phyloP scores from a whole-genome alignment of 1,140 invertebrate genomes.

The Ericerus pela region DNA sequence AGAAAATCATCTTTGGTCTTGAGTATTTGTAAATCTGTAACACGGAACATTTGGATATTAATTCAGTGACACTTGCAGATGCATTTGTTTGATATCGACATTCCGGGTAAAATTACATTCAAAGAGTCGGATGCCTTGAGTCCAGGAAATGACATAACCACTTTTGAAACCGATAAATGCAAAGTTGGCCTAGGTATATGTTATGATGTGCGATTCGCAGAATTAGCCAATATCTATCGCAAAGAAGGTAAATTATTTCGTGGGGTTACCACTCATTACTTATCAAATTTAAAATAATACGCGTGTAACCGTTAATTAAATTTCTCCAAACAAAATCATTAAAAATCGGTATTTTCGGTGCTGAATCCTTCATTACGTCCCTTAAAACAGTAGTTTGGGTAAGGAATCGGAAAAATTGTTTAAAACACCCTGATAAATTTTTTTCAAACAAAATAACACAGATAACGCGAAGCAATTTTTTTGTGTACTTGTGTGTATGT shows the following conservation, averaged over 20 bases:
- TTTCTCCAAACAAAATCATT: not conserved
- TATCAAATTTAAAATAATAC: conserved; percentile 3
- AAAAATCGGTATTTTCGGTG: not conserved
- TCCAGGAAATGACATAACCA: conserved; percentile 58
- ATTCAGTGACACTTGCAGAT: conserved; percentile 37
- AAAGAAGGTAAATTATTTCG: conserved; percentile 40
- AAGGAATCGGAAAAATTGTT: not conserved
- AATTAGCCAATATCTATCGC: conserved; percentile 71
- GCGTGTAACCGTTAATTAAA: not conserved
- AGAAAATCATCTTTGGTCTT: too few relatives aligned
- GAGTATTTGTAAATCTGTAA: too few relatives aligned
- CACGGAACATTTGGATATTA: too few relatives aligned
- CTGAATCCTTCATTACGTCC: not conserved
- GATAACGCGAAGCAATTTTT: too few relatives aligned
- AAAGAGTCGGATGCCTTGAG: conserved; percentile 75
- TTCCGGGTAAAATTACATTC: conserved; percentile 82
- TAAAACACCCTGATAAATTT: too few relatives aligned
- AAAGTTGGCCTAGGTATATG: conserved; percentile 86
- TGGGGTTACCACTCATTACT: not conserved
- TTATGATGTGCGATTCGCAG: conserved; percentile 84
- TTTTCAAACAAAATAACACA: too few relatives aligned
- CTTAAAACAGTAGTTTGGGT: not conserved
- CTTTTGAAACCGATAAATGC: conserved; percentile 53
- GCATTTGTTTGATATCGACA: conserved; percentile 91
- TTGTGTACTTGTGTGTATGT: too few relatives aligned